Conservation (phyloP, 2,797 vertebrate species). For the Sebastes trivittatus region DNA sequence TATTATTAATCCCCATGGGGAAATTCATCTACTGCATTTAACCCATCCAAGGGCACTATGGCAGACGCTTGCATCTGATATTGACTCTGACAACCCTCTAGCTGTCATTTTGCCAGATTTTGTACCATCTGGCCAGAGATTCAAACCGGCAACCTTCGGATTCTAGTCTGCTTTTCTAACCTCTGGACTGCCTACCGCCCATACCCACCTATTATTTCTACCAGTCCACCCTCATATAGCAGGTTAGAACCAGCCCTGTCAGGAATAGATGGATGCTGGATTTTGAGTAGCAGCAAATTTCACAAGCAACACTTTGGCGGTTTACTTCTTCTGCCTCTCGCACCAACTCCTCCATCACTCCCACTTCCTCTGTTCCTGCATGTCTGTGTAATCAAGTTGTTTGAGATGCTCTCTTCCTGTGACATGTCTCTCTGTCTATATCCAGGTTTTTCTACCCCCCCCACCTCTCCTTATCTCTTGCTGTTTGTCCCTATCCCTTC, state of each 20-base stretch:
- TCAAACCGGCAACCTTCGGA: accelerated
- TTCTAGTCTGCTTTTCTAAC: no score
- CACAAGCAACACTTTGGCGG: background rate
- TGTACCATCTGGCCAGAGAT: accelerated
- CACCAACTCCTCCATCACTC: conserved; percentile 18
- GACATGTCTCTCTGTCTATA: conserved; percentile 6
- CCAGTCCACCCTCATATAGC: no score
- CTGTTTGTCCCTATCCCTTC: conserved; percentile 19
- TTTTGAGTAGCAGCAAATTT: conserved; percentile 19
- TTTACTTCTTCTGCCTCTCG: background rate
- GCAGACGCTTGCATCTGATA: no score
- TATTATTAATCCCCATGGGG: no score
- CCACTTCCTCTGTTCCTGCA: conserved; percentile 9
- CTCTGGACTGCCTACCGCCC: no score
- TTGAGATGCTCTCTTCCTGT: conserved; percentile 25
- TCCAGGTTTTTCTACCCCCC: background rate
- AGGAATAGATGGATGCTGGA: background rate
- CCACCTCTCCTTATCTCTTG: background rate
- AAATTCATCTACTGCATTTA: accelerated
- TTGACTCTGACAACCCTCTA: no score
- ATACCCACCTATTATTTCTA: no score
- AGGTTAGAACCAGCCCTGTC: no score
- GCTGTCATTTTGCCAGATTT: no score
- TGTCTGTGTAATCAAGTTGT: conserved; percentile 13
- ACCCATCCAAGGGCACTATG: no score